These are phyloP conservation scores for Drosophila ezoana DNA, from an alignment of 2,888 invertebrate genomes.

Conservation along the genomic window DNA sequence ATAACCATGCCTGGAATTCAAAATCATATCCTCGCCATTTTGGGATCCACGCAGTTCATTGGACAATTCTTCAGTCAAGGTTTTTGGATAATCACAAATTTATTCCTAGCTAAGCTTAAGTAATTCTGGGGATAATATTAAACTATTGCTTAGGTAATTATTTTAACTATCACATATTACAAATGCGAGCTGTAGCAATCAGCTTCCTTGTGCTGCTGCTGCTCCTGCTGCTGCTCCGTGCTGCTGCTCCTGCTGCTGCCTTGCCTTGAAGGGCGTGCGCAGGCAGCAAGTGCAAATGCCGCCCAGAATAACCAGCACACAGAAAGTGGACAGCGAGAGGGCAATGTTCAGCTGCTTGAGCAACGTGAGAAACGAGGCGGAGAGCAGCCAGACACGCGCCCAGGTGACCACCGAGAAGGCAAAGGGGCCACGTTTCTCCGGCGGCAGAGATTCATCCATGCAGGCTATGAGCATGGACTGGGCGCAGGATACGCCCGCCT, in stretches of 20 bases:
- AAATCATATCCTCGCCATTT: no score
- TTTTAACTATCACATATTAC: slow-evolving; percentile 36
- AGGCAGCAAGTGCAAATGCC: slow-evolving; percentile 81
- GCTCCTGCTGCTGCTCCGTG: background rate
- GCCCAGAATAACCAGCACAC: slow-evolving; percentile 78
- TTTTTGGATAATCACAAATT: background rate
- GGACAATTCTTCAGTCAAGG: no score
- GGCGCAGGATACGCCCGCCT: slow-evolving; percentile 83
- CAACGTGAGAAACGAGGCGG: slow-evolving; percentile 83
- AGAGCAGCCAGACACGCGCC: slow-evolving; percentile 83
- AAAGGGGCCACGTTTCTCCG: slow-evolving; percentile 77
- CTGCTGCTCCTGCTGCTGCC: background rate
- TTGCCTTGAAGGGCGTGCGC: slow-evolving; percentile 26
- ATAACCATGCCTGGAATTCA: no score
- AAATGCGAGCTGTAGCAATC: slow-evolving; percentile 37
- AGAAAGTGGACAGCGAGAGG: slow-evolving; percentile 81
- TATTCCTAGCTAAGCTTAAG: background rate
- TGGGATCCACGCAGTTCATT: no score
- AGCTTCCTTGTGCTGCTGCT: slow-evolving; percentile 10
- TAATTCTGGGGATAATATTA: background rate
- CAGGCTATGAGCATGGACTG: slow-evolving; percentile 84
- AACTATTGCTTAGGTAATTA: background rate
- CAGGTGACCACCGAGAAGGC: slow-evolving; percentile 83
- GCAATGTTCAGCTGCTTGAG: slow-evolving; percentile 81
- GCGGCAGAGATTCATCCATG: slow-evolving; percentile 83